Evolutionary conservation across 2,113 vertebrate genomes (phyloP).

Genomic region (Hoplias malabaricus): DNA sequence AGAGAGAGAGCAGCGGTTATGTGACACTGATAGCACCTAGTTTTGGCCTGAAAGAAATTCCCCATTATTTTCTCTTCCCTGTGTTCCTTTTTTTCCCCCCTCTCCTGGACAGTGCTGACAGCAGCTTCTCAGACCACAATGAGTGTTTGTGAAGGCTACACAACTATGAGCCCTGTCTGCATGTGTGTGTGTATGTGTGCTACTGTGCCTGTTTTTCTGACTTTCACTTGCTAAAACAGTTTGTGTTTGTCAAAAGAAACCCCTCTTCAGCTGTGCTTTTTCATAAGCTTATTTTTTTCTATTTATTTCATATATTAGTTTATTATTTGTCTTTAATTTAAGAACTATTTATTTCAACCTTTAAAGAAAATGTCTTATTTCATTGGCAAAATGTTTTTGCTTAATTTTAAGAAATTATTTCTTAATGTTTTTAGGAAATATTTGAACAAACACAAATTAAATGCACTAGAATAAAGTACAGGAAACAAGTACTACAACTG

Average conservation of each 20-base stretch:
- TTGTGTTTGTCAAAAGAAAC: background rate
- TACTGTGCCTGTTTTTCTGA: background rate
- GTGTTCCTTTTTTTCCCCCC: conserved; percentile 17
- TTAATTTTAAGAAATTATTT: no score
- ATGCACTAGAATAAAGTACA: no score
- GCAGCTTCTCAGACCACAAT: conserved; percentile 48
- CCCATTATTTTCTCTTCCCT: conserved; percentile 27
- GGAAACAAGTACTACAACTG: no score
- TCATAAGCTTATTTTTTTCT: background rate
- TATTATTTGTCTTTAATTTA: no score
- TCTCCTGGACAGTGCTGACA: conserved; percentile 43
- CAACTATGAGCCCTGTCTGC: conserved; percentile 1
- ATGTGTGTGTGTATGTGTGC: background rate
- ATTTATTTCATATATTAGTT: background rate
- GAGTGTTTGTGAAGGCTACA: conserved; percentile 47
- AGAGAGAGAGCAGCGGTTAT: conserved; percentile 24
- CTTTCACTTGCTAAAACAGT: conserved; percentile 8
- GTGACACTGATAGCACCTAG: conserved; percentile 45
- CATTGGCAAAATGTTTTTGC: no score
- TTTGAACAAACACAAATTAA: no score
- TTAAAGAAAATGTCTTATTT: no score
- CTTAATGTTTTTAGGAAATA: no score
- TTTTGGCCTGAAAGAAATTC: conserved; percentile 41
- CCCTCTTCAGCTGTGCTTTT: background rate
- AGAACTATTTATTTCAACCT: no score